These are phyloP conservation scores for Invenusta paracnida DNA, from an alignment of 2,888 invertebrate genomes.

Conservation along the genomic window DNA sequence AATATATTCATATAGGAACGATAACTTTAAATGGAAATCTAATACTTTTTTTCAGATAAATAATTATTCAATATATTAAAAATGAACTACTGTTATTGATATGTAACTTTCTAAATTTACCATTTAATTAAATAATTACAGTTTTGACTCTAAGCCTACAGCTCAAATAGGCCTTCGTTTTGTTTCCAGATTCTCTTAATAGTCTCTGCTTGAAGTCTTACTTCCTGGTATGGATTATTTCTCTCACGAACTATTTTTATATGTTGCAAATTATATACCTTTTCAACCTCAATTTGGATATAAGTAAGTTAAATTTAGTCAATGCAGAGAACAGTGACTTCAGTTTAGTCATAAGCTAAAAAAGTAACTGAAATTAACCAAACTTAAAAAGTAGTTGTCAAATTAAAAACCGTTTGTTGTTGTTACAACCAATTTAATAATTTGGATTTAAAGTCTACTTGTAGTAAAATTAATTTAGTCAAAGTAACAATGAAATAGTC, in stretches of 20 bases:
- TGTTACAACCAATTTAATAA: neutral
- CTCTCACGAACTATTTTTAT: neutral
- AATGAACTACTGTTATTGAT: too few species aligned
- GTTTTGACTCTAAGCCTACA: too few species aligned
- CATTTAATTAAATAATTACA: too few species aligned
- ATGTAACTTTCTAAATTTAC: too few species aligned
- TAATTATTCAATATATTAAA: too few species aligned
- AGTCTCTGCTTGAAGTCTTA: neutral
- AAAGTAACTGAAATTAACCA: neutral
- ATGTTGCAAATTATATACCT: neutral
- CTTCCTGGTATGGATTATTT: too few species aligned
- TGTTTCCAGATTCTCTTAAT: neutral
- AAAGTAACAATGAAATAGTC: neutral
- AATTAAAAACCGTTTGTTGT: neutral
- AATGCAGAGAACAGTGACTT: neutral
- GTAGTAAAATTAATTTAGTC: neutral
- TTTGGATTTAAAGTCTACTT: neutral
- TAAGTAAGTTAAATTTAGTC: neutral
- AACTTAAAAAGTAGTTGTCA: neutral
- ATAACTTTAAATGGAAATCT: too few species aligned
- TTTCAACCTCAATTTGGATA: neutral
- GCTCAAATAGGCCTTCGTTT: too few species aligned
- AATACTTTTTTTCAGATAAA: too few species aligned
- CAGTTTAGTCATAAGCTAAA: neutral
- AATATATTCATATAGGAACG: too few species aligned